Evolutionary conservation across 2,797 vertebrate species (phyloP).

Genomic region (Bradypus variegatus): DNA sequence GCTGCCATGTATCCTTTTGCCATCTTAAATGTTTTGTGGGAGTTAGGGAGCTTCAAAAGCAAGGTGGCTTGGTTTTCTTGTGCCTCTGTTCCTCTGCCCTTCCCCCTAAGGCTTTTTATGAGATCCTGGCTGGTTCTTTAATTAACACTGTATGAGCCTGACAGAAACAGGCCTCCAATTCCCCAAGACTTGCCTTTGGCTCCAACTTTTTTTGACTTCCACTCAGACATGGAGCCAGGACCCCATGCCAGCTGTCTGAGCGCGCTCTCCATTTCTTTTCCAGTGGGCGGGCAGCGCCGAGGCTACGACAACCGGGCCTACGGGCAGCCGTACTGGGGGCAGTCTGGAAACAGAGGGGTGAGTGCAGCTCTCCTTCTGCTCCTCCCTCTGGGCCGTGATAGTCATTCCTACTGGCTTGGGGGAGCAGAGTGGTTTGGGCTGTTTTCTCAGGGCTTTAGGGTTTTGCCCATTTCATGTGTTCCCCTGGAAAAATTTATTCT

Average conservation of each 20-base stretch:
- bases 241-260: slow-evolving; percentile 58
- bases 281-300: slow-evolving; percentile 75
- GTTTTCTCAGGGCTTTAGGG: slow-evolving; percentile 57
- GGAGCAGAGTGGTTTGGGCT: slow-evolving; percentile 61
- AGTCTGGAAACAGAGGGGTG: slow-evolving; percentile 79
- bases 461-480: slow-evolving; percentile 37
- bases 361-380: slow-evolving; percentile 60
- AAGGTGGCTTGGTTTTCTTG: slow-evolving; percentile 44
- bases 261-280: slow-evolving; percentile 58
- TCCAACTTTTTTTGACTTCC: slow-evolving; percentile 48
- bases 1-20: slow-evolving; percentile 38
- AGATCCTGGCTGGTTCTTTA: slow-evolving; percentile 49
- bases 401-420: slow-evolving; percentile 49
- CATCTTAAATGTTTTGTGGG: slow-evolving; percentile 35
- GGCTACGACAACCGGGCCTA: slow-evolving; percentile 72
- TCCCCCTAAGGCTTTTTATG: slow-evolving; percentile 40
- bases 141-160: slow-evolving; percentile 34
- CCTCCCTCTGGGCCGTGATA: slow-evolving; percentile 48
- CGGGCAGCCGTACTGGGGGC: slow-evolving; percentile 76
- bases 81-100: slow-evolving; percentile 49
- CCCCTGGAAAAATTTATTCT: slow-evolving; percentile 9
- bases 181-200: slow-evolving; percentile 50
- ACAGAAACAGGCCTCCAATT: slow-evolving; percentile 31
- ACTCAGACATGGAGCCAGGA: slow-evolving; percentile 51
- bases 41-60: slow-evolving; percentile 28